These are phyloP conservation scores for Lepidurus arcticus DNA, from an alignment of 1,140 invertebrate genomes.

Conservation along the genomic window DNA sequence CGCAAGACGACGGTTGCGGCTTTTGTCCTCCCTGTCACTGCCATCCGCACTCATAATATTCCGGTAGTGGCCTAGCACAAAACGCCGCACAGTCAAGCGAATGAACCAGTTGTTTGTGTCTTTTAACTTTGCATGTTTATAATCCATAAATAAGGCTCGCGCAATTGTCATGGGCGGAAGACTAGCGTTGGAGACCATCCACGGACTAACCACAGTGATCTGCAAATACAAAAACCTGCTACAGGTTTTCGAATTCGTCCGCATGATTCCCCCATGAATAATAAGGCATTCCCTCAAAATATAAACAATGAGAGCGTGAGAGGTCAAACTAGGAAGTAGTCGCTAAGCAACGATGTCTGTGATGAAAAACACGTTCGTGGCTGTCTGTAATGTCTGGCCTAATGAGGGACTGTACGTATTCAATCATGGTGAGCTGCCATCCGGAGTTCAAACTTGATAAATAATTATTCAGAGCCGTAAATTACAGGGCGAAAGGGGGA, in stretches of 20 bases:
- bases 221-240: conserved; percentile 3
- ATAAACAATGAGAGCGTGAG: not conserved
- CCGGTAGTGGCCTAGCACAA: not conserved
- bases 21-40: not conserved
- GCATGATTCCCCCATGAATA: not conserved
- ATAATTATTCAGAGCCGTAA: conserved; percentile 23
- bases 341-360: not conserved
- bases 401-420: not conserved
- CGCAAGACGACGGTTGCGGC: not conserved
- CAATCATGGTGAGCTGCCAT: not conserved
- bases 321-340: not conserved
- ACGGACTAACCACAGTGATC: not conserved
- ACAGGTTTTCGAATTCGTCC: no score
- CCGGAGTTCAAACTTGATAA: not conserved
- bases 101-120: not conserved
- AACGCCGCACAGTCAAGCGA: not conserved
- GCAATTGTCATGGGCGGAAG: conserved; percentile 1
- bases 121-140: not conserved
- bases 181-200: not conserved
- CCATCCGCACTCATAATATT: not conserved
- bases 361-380: conserved; percentile 16
- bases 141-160: not conserved
- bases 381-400: conserved; percentile 12
- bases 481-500: not conserved
- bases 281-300: not conserved